Evolutionary conservation across 2,113 vertebrate species (phyloP), one percentile per base, ranked within the genome.

Genomic region (Anthoscopus minutus): DNA sequence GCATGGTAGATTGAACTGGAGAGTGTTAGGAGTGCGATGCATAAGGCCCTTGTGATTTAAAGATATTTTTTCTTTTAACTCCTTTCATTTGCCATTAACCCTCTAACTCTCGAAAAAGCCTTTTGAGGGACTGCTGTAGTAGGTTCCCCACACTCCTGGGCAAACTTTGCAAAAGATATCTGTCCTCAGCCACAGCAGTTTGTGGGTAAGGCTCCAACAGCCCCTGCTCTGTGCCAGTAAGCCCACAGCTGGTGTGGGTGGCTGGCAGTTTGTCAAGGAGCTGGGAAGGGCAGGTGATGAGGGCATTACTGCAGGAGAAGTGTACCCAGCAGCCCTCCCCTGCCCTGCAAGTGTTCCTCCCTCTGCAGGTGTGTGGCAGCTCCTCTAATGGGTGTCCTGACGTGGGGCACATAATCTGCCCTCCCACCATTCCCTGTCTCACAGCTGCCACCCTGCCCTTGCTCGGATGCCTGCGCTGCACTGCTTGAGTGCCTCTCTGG

Each of bases 1-100:
- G 84, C 84, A 60, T 74, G 84, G 92, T 89, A 96, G 82, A 93
- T 80, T 77, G 91, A 92, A 84, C 38, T 38, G 66, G 65, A 81
- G 83, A 95, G 92, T 66, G 66, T 74, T 72, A 94, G 93, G 33
- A 73, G 33, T 13, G 74, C 1, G 33, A 91, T 62, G 91, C 4
- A 2, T 78, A 72, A 85, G 71, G 66, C 48, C 72, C 44, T 89
- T 87, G 87, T 17, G 42, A 56, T 56, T 81, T 71, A 24, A 56
- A 65, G 53, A 21, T 64, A 9, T 40, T 66, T 89, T 92, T 60
- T 40, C 70, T 81, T 73, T 67, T 56, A 67, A 92, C 62, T 31
- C 58, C 47, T 82, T 89, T 91, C 47, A 23, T 45, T 80, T 58
- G 42, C 31, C 11, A 5, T 78, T 89, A 82, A 42, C 47, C 30